Percentiles rank a stretch among this genome's conserved stretches.
phyloP scores from a whole-genome alignment of 2,797 vertebrate genomes.

The Pipistrellus nathusii region DNA sequence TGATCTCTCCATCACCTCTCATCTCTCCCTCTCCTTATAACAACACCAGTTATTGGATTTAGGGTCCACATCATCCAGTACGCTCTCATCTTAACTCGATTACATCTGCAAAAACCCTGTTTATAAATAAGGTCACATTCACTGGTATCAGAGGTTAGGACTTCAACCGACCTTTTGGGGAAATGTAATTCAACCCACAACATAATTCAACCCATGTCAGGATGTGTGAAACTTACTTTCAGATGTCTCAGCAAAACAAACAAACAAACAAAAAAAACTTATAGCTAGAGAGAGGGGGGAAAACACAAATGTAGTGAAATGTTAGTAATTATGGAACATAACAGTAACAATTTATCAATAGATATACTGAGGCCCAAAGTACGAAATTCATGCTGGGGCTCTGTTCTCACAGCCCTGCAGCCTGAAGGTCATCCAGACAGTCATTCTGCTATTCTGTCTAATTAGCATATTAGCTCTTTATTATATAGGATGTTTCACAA shows the following conservation, averaged over 20 bases:
- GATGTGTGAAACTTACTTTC: slow-evolving; percentile 22
- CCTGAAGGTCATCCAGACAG: too few relatives aligned
- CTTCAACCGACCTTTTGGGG: neutral
- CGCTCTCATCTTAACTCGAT: neutral
- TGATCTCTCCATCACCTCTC: neutral
- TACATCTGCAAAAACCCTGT: neutral
- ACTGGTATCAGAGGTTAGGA: neutral
- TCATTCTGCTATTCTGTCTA: too few relatives aligned
- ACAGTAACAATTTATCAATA: neutral
- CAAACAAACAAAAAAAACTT: neutral
- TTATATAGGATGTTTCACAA: neutral
- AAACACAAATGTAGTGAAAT: neutral
- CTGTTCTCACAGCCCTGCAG: too few relatives aligned
- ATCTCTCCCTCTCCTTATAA: neutral
- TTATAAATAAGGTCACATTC: slow-evolving; percentile 2
- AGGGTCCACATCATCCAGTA: neutral
- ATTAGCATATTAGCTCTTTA: too few relatives aligned
- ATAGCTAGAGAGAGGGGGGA: neutral
- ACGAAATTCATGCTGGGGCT: too few relatives aligned
- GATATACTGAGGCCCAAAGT: neutral
- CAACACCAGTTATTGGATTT: neutral
- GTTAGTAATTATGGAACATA: neutral
- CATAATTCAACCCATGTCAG: neutral
- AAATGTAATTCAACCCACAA: neutral
- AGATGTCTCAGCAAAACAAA: neutral